phyloP scores from a whole-genome alignment of 1,140 invertebrate genomes.

The Aporrectodea caliginosa region DNA sequence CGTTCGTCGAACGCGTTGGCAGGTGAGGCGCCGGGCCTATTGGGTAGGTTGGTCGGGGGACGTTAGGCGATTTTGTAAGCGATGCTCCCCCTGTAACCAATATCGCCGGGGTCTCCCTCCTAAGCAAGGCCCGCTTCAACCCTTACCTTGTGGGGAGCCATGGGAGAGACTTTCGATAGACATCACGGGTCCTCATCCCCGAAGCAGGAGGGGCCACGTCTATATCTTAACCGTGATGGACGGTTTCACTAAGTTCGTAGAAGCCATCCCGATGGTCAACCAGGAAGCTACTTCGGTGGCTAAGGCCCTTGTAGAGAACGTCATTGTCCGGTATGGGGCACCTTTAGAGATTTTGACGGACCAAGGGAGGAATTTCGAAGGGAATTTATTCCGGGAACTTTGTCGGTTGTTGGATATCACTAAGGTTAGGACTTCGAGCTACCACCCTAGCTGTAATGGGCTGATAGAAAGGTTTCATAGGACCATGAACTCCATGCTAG shows the following conservation, averaged over 20 bases:
- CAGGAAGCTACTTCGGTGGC: slow-evolving; percentile 50
- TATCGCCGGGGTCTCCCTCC: background rate
- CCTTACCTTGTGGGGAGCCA: background rate
- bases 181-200: slow-evolving; percentile 21
- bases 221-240: slow-evolving; percentile 50
- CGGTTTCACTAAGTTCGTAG: slow-evolving; percentile 52
- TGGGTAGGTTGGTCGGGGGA: background rate
- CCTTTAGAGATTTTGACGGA: slow-evolving; percentile 50
- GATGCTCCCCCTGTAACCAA: background rate
- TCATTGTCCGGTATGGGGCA: slow-evolving; percentile 49
- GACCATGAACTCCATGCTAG: slow-evolving; percentile 19
- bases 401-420: slow-evolving; percentile 33
- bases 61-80: background rate
- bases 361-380: slow-evolving; percentile 43
- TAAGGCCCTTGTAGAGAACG: slow-evolving; percentile 45
- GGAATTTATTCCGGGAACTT: slow-evolving; percentile 35
- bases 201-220: slow-evolving; percentile 31
- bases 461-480: slow-evolving; percentile 22
- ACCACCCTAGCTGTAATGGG: slow-evolving; percentile 41
- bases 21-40: background rate
- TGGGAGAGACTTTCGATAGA: slow-evolving; percentile 19
- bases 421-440: slow-evolving; percentile 35
- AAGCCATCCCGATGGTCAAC: slow-evolving; percentile 49
- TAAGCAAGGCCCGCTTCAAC: background rate
- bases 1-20: slow-evolving; percentile 43